phyloP scores from a whole-genome alignment of 2,888 invertebrate species.

The Dorcus parallelipipedus region DNA sequence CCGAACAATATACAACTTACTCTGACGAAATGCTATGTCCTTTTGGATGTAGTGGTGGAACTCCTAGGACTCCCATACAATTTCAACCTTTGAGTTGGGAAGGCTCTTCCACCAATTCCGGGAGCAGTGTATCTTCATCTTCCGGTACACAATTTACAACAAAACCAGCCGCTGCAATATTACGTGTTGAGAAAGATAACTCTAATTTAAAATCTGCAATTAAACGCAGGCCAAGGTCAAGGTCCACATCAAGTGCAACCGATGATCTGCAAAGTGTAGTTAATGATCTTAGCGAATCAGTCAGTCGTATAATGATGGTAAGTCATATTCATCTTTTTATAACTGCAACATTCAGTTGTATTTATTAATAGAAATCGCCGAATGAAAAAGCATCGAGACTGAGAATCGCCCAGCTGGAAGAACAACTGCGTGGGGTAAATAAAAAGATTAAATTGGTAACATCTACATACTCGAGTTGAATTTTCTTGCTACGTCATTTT shows the following conservation, averaged over 20 bases:
- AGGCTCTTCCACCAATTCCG: too few relatives aligned
- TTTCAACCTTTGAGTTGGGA: too few relatives aligned
- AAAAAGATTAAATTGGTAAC: constrained; percentile 1
- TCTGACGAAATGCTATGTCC: too few relatives aligned
- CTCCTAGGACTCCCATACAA: too few relatives aligned
- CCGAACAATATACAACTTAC: too few relatives aligned
- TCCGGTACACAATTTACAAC: too few relatives aligned
- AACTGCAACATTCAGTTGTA: background rate
- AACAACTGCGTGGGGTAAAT: constrained; percentile 23
- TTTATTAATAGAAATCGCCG: constrained; percentile 18
- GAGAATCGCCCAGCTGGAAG: constrained; percentile 26
- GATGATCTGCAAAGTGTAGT: constrained; percentile 16
- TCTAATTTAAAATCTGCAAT: too few relatives aligned
- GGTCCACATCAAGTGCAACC: background rate
- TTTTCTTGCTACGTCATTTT: background rate
- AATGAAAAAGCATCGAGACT: constrained; percentile 22
- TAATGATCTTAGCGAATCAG: constrained; percentile 20
- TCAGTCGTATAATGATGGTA: constrained; percentile 25
- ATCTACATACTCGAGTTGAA: background rate
- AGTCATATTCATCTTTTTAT: background rate
- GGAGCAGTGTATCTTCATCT: too few relatives aligned
- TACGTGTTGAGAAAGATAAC: too few relatives aligned
- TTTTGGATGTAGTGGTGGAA: too few relatives aligned
- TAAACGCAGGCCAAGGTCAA: too few relatives aligned
- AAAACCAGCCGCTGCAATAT: too few relatives aligned